Base-by-base conservation (phyloP, 2,113 vertebrate species). In the Gorsachius goisagi region DNA sequence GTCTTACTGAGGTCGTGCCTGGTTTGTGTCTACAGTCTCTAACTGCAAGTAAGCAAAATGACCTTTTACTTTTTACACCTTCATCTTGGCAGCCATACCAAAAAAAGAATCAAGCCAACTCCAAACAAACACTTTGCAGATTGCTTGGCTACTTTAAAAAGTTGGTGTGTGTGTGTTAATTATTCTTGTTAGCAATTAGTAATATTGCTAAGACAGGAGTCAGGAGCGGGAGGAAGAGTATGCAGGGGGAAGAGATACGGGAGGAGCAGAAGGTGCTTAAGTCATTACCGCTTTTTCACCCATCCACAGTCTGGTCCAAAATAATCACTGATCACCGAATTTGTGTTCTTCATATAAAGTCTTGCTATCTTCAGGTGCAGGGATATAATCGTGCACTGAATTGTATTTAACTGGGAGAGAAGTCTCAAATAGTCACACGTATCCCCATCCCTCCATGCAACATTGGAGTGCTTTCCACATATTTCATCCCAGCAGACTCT, bases 401-500 rank as follows among this genome's bases (percentile, higher is more conserved):
- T 8, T 5, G 5, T 16, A 49, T 74, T 90, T 44, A 60, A 68
- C 16, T 32, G 26, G 37, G 26, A 12, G 45, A 84, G 72, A 32
- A 20, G 7, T 24, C 53, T 87, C 22, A 52, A 63, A 39, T 4
- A 20, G 5, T 74, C 79, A 11, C 28, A 3, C 0, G 0, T 2
- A 9, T 33, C 44, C 72, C 47, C 52, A 14, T 35, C 49, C 44
- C 33, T 81, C 47, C 3, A 0, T 6, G 32, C 20, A 23, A 1
- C 28, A 4, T 33, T 3, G 1, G 22, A 35, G 47, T 37, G 41
- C 76, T 92, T 60, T 58, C n/a, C 50, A 20, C 44, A 33, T 20
- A 15, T 73, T 66, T 84, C 47, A 91, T 64, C 77, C 41, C 83
- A 75, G 92, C 63, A 58, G 74, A 75, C 50, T 32, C 37, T 96